Evolutionary conservation across 2,113 vertebrate genomes (phyloP).

Genomic region (human): GRCh38 chr13:27006501-27007000

Average conservation of each 20-base stretch:
- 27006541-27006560: not conserved
- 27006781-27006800: not conserved
- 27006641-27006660: conserved; percentile 72
- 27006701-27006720: rapidly evolving
- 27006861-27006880: conserved; percentile 13
- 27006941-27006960: conserved; percentile 57
- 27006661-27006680: rapidly evolving
- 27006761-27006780: not conserved
- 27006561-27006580: conserved; percentile 62
- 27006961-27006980: conserved; percentile 44
- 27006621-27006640: not conserved
- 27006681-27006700: conserved; percentile 5
- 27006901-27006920: not conserved
- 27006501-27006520: not conserved
- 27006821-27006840: not conserved
- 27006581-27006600: conserved; percentile 54
- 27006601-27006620: conserved; percentile 71
- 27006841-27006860: not conserved
- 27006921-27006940: not conserved
- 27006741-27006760: conserved; percentile 27
- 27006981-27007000: conserved; percentile 38
- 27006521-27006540: not conserved
- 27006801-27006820: not conserved
- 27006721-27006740: not conserved
- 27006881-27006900: conserved; percentile 10